Conservation (phyloP, 2,797 vertebrate species). For the Siniperca obscura region DNA sequence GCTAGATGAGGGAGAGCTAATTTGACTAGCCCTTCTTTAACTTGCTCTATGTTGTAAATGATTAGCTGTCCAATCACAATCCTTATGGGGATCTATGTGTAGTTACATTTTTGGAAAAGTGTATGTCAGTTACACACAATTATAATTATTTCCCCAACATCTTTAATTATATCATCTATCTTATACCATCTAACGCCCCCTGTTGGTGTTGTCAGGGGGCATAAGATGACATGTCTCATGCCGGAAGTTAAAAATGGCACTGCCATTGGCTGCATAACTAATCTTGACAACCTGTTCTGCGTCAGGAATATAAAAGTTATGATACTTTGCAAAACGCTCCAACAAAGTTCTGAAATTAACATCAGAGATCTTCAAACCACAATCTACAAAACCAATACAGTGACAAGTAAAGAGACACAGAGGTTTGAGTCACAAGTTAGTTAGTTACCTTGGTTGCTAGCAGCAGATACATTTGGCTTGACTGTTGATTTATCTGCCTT, state of each 20-base stretch:
- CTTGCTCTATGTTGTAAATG: too few relatives aligned
- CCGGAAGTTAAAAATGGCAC: background rate
- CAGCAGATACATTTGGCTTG: slow-evolving; percentile 42
- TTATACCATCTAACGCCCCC: background rate
- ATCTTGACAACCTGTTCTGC: background rate
- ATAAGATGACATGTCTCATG: background rate
- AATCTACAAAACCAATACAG: background rate
- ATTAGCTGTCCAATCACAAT: background rate
- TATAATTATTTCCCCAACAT: background rate
- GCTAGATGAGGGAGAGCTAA: background rate
- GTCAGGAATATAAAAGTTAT: background rate
- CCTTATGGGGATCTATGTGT: background rate
- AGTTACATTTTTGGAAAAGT: background rate
- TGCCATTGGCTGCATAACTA: background rate
- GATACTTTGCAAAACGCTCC: background rate
- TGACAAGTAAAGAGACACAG: background rate
- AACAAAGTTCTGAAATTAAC: background rate
- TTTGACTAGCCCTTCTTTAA: background rate
- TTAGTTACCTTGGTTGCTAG: slow-evolving; percentile 64
- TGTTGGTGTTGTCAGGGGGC: background rate
- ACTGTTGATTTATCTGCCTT: slow-evolving; percentile 47
- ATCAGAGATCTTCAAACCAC: background rate
- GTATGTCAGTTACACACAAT: background rate
- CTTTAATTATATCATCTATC: background rate
- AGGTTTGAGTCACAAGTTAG: background rate